These are phyloP conservation scores for Dicerorhinus sumatrensis DNA, from an alignment of 2,113 vertebrate species.

Conservation along the genomic window DNA sequence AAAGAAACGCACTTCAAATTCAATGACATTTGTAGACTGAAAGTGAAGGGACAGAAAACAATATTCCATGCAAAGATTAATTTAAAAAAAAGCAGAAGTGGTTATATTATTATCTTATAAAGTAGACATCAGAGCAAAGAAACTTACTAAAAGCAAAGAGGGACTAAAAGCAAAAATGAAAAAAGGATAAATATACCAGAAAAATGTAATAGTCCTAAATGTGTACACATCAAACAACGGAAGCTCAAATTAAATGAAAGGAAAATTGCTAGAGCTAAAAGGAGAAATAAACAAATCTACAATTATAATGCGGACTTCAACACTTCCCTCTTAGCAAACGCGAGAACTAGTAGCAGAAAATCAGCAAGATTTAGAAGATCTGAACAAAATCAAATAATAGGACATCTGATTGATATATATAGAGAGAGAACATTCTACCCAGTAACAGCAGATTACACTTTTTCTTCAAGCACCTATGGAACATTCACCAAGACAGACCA, in stretches of 20 bases:
- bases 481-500: background rate
- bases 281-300: background rate
- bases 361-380: background rate
- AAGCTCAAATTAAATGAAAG: background rate
- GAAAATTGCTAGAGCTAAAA: background rate
- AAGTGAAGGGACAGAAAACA: background rate
- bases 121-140: background rate
- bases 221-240: background rate
- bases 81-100: background rate
- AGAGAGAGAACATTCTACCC: background rate
- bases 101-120: background rate
- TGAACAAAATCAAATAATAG: background rate
- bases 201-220: background rate
- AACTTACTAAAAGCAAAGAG: background rate
- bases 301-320: background rate
- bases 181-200: background rate
- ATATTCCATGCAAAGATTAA: background rate
- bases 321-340: background rate
- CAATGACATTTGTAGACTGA: background rate
- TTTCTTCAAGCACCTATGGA: background rate
- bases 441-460: background rate
- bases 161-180: background rate
- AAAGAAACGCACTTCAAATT: background rate
- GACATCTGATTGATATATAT: background rate
- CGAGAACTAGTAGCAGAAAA: background rate